Conservation (phyloP, 2,888 invertebrate species). For the Tiliacea citrago region DNA sequence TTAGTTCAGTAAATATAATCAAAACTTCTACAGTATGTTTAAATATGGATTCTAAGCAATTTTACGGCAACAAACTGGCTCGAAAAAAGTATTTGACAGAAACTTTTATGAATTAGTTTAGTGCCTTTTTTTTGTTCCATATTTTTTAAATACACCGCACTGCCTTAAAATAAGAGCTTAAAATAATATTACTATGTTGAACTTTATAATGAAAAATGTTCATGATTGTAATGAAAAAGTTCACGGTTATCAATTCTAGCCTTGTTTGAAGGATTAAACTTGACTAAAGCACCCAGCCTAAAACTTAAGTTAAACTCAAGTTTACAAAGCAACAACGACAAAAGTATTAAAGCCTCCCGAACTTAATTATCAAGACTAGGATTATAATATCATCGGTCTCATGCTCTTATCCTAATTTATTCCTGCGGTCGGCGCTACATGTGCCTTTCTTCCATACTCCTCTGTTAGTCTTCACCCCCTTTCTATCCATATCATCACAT, state of each 20-base stretch:
- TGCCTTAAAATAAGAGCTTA: too few species aligned
- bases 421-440: too few species aligned
- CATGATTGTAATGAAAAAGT: neutral
- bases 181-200: neutral
- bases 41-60: neutral
- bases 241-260: neutral
- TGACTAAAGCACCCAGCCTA: neutral
- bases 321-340: slow-evolving; percentile 30
- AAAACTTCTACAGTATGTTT: slow-evolving; percentile 12
- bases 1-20: slow-evolving; percentile 23
- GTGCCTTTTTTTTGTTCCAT: neutral
- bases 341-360: slow-evolving; percentile 23
- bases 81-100: neutral
- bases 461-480: too few species aligned
- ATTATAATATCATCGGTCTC: slow-evolving; percentile 10
- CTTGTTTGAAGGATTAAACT: neutral
- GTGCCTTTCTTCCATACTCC: too few species aligned
- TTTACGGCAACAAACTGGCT: neutral
- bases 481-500: too few species aligned
- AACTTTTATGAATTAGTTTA: too few species aligned
- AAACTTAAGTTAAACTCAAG: slow-evolving; percentile 14
- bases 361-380: slow-evolving; percentile 33
- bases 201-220: neutral
- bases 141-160: neutral
- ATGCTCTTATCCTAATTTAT: too few species aligned